Evolutionary conservation across 2,797 vertebrate species (phyloP), one percentile per base, ranked within the genome.

Genomic region (Falco naumanni): DNA sequence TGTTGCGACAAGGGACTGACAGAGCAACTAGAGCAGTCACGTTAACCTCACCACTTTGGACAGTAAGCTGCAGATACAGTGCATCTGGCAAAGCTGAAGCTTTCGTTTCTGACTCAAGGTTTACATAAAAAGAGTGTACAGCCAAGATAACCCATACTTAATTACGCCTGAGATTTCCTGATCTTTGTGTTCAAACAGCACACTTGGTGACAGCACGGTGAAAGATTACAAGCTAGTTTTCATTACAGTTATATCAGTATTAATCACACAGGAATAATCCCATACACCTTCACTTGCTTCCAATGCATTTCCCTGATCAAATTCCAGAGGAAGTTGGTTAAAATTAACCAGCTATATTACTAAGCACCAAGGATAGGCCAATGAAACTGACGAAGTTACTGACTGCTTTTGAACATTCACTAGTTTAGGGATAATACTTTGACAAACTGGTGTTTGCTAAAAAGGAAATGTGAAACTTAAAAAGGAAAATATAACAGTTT

Each of bases 61-160:
- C 51, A 83, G 29, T 1, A 5, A 1, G 5, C 37, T 14, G 57
- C 53, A 48, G 34, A 56, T 34, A 34, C 3, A 21, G 10, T 3
- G 6, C 26, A 37, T 20, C 25, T 56, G 43, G 47, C 59, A 91
- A 66, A 79, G 48, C 17, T 59, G 20, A 61, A 79, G 48, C 48
- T 80, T 89, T 59, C 1, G 1, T 64, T 91, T 94, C 74, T 43
- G 20, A 72, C 53, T 84, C 68, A 51, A 81, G 61, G 59, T 76
- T 89, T 89, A 90, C 65, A 84, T 33, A 76, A 84, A 79, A 78
- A 75, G 53, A 14, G 11, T 33, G 39, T 75, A 61, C 45, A 69
- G 81, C 71, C 68, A 91, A 92, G 65, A 92, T 54, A 93, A 96
- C 53, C 57, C 64, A 59, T 34, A 68, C 43, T 87, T 91, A 92